Evolutionary conservation across 2,113 vertebrate genomes (phyloP).

Genomic region (Peromyscus maniculatus): DNA sequence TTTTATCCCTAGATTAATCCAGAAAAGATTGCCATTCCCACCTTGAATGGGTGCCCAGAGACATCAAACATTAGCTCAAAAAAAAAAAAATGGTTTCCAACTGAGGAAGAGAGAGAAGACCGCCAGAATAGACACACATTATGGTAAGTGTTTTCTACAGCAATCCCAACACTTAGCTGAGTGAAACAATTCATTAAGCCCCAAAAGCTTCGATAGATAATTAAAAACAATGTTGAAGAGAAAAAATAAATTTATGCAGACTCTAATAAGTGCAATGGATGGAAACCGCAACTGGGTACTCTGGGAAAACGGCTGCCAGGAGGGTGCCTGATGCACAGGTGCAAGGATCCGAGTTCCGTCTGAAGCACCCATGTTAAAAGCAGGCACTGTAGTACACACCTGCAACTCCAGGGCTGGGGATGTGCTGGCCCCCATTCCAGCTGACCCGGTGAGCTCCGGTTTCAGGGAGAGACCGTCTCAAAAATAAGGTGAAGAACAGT

Average conservation of each 20-base stretch:
- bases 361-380: background rate
- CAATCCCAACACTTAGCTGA: background rate
- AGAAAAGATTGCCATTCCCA: background rate
- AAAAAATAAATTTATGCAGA: background rate
- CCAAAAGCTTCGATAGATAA: background rate
- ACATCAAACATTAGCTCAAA: background rate
- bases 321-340: background rate
- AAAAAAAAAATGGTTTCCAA: background rate
- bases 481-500: background rate
- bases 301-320: background rate
- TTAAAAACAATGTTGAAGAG: background rate
- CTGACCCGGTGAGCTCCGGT: background rate
- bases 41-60: background rate
- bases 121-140: background rate
- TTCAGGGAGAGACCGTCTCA: background rate
- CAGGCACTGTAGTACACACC: background rate
- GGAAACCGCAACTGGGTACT: background rate
- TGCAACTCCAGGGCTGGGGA: background rate
- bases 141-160: background rate
- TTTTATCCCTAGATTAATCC: background rate
- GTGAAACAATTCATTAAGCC: slow-evolving; percentile 1
- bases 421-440: background rate
- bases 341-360: background rate
- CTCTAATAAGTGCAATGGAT: background rate
- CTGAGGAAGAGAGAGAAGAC: background rate